phyloP scores from a whole-genome alignment of 2,113 vertebrate genomes.

The Xiphophorus hellerii region DNA sequence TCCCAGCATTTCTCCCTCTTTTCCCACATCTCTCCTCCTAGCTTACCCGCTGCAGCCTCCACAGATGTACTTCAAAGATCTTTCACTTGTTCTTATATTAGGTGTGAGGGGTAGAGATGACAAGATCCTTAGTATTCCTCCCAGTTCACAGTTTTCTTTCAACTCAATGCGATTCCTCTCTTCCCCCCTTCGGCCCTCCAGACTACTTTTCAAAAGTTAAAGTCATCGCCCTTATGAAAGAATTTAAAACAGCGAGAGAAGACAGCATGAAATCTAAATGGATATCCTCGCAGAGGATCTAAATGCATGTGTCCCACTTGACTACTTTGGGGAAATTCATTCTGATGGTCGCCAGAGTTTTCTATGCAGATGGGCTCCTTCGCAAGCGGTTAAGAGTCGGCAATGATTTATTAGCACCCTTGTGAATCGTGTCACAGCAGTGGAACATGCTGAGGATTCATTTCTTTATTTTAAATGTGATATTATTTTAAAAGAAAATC shows the following conservation, averaged over 20 bases:
- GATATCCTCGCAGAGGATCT: constrained; percentile 33
- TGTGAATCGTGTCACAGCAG: constrained; percentile 23
- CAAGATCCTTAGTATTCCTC: constrained; percentile 54
- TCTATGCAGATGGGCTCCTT: constrained; percentile 15
- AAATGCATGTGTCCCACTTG: constrained; percentile 32
- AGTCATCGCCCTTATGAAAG: constrained; percentile 41
- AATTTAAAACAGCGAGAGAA: constrained; percentile 43
- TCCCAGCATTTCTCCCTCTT: constrained; percentile 16
- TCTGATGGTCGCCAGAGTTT: constrained; percentile 20
- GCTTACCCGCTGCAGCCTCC: constrained; percentile 17
- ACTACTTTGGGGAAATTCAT: constrained; percentile 27
- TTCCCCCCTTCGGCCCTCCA: constrained; percentile 9
- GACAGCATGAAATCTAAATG: constrained; percentile 49
- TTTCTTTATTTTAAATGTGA: constrained; percentile 56
- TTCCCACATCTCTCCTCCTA: constrained; percentile 15
- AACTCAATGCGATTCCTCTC: constrained; percentile 47
- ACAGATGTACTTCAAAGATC: constrained; percentile 29
- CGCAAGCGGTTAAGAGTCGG: constrained; percentile 9
- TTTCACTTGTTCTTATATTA: constrained; percentile 20
- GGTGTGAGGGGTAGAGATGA: constrained; percentile 27
- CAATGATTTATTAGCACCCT: constrained; percentile 41
- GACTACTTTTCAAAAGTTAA: constrained; percentile 44
- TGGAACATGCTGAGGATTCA: constrained; percentile 35
- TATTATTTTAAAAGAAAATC: constrained; percentile 33
- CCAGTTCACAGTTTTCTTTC: constrained; percentile 40